phyloP scores from a whole-genome alignment of 2,888 invertebrate species.

The Dascillus cervinus region DNA sequence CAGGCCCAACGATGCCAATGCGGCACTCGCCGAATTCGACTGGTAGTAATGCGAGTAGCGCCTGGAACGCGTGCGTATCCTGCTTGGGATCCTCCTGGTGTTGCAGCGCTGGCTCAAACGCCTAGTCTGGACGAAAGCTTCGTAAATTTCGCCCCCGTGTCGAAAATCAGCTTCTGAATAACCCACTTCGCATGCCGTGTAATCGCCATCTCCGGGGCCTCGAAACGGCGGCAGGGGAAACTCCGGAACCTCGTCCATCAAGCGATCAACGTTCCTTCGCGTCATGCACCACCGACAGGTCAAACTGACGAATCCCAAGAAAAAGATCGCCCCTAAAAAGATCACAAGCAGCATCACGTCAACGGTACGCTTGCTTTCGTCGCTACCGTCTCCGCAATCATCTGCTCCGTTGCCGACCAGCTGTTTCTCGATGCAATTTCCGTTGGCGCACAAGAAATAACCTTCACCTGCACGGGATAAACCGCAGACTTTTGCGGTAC shows the following conservation, averaged over 20 bases:
- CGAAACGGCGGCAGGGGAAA: conserved; percentile 24
- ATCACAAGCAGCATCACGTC: conserved; percentile 3
- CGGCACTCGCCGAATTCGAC: too few relatives aligned
- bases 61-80: too few relatives aligned
- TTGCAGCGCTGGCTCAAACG: too few relatives aligned
- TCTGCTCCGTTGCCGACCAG: conserved; percentile 18
- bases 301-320: conserved; percentile 13
- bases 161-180: conserved; percentile 16
- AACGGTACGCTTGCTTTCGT: conserved; percentile 13
- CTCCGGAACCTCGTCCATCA: conserved; percentile 23
- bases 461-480: conserved; percentile 9
- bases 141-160: conserved; percentile 23
- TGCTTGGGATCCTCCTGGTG: too few relatives aligned
- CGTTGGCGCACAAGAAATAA: conserved; percentile 22
- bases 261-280: conserved; percentile 16
- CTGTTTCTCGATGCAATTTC: conserved; percentile 17
- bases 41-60: too few relatives aligned
- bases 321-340: conserved; percentile 10
- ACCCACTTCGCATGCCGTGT: conserved; percentile 12
- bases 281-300: conserved; percentile 18
- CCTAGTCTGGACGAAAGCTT: conserved; percentile 18
- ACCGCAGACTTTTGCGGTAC: conserved; percentile 18
- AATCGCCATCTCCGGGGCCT: conserved; percentile 15
- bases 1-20: too few relatives aligned
- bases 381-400: conserved; percentile 24